Evolutionary conservation across 1,140 invertebrate genomes (phyloP).

Genomic region (Steinernema khuongi): DNA sequence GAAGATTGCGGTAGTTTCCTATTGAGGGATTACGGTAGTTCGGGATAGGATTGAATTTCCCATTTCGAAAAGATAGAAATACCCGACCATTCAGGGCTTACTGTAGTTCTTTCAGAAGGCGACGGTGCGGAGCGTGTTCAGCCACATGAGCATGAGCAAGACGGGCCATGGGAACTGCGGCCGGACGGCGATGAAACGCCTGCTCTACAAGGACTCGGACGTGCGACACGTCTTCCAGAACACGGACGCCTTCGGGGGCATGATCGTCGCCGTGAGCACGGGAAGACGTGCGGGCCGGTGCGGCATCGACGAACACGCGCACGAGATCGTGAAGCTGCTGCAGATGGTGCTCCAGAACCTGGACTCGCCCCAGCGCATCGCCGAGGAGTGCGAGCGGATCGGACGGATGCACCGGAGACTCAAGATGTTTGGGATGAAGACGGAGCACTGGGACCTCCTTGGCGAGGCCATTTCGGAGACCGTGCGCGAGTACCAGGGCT

Average conservation of each 20-base stretch:
- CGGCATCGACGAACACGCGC: not conserved
- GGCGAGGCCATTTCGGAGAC: constrained; percentile 38
- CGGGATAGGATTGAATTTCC: not conserved
- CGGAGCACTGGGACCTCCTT: constrained; percentile 33
- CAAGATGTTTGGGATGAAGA: constrained; percentile 25
- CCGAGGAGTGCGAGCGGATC: constrained; percentile 6
- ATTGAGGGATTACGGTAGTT: not conserved
- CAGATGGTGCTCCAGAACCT: constrained; percentile 17
- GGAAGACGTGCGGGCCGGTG: not conserved
- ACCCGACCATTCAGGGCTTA: not conserved
- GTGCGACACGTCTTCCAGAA: not conserved
- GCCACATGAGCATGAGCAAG: constrained; percentile 9
- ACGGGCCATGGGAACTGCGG: not conserved
- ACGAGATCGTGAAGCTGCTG: constrained; percentile 7
- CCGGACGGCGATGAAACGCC: not conserved
- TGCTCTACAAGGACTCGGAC: constrained; percentile 6
- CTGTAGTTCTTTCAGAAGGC: constrained; percentile 1
- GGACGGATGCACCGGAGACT: not conserved
- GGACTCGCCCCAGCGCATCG: constrained; percentile 8
- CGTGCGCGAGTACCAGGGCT: constrained; percentile 37
- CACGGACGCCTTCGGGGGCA: not conserved
- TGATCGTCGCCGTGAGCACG: constrained; percentile 8
- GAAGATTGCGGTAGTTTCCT: not conserved
- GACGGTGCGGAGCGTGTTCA: constrained; percentile 4
- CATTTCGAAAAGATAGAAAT: not conserved